These are phyloP conservation scores for Slavum lentiscoides DNA, from an alignment of 2,888 invertebrate genomes.

Conservation along the genomic window DNA sequence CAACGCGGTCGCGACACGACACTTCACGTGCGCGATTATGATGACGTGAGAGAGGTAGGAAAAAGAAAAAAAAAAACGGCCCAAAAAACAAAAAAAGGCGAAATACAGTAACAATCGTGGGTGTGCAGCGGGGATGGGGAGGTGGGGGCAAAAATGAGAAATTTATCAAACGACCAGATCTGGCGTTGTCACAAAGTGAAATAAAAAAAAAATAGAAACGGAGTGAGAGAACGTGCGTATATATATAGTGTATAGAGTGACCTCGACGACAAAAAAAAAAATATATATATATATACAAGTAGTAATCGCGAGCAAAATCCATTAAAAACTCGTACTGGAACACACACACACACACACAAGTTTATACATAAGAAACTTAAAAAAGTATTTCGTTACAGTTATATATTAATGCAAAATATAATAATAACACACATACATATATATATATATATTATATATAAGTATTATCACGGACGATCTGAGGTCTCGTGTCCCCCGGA, in stretches of 20 bases:
- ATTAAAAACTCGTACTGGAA: background rate
- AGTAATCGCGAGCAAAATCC: conserved; percentile 25
- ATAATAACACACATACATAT: too few relatives aligned
- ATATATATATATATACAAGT: background rate
- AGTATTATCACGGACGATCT: background rate
- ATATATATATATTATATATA: background rate
- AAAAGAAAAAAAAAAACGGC: background rate
- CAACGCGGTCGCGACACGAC: conserved; percentile 44
- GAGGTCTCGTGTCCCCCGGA: background rate
- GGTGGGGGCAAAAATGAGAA: conserved; percentile 13
- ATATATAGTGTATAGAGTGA: background rate
- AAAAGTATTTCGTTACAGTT: background rate
- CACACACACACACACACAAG: too few relatives aligned
- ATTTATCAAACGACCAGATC: conserved; percentile 46
- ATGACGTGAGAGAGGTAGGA: conserved; percentile 39
- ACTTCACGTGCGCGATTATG: conserved; percentile 50
- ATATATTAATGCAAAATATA: background rate
- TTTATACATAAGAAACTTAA: background rate
- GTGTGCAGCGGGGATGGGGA: too few relatives aligned
- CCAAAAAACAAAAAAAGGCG: conserved; percentile 35
- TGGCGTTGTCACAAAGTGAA: conserved; percentile 37
- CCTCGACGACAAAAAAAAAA: conserved; percentile 14
- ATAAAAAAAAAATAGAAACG: background rate
- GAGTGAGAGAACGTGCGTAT: background rate
- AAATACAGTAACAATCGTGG: background rate